Evolutionary conservation across 2,797 vertebrate species (phyloP), one percentile per base, ranked within the genome.

Genomic region (Scolopax rusticola): DNA sequence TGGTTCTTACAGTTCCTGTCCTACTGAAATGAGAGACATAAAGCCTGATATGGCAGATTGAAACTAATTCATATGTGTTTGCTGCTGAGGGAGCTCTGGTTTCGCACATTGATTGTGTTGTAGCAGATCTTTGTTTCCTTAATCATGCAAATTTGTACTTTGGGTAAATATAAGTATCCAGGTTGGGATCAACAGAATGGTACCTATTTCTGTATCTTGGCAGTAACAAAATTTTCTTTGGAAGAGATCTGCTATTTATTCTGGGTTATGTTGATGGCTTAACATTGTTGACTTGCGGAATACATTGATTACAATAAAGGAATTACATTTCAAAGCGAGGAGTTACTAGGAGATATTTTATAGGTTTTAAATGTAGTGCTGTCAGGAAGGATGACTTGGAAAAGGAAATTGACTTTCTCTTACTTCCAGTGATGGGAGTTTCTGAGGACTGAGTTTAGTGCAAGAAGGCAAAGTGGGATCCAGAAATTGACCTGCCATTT

Each of bases 401-500:
- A 69, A 61, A 74, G 27, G 32, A 80, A 82, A 67, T 20, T 43
- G 8, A 57, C 38, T 51, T 79, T 53, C 28, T 82, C 3, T 87
- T 17, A 33, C 13, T 67, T 69, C 28, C 19, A 65, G 9, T 40
- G 36, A 59, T 73, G 43, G 6, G 36, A 67, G 40, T 84, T 84
- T 60, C 21, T 76, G 56, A 81, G 65, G 15, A 41, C 25, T 12
- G n/a, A 71, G 51, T 41, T 77, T 3, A 65, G 54, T 25, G 25
- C 41, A 24, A 36, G 48, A 19, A 56, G 57, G 17, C 47, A 86
- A 86, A 86, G 51, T 21, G 67, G 25, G 18, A 41, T 82, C 41
- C 41, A 23, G 69, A 81, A 85, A 84, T 24, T 53, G 73, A 71
- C n/a, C 30, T 93, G 73, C 71, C 53, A 43, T 45, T 93, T 93